Percentiles rank a stretch among this genome's conserved stretches.
phyloP scores from a whole-genome alignment of 2,113 vertebrate species.

The Xenotilapia longispinis region DNA sequence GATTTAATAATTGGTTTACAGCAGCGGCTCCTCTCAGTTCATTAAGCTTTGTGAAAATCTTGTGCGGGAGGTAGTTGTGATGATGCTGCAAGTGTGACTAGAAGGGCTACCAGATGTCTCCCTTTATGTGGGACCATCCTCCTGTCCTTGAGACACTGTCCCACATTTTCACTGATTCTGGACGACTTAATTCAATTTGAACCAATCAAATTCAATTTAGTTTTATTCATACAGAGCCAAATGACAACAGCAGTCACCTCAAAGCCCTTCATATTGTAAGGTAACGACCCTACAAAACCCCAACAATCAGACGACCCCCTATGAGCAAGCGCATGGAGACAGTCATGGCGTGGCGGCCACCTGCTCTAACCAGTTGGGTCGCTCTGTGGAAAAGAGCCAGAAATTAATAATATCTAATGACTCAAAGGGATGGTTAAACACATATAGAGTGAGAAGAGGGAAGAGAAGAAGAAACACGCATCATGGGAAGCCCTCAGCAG shows the following conservation, averaged over 20 bases:
- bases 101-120: background rate
- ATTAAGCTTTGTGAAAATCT: conserved; percentile 4
- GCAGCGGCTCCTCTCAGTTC: conserved; percentile 3
- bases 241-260: background rate
- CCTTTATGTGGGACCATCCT: background rate
- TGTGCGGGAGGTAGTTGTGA: background rate
- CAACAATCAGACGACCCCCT: background rate
- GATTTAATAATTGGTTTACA: background rate
- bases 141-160: background rate
- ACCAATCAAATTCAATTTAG: background rate
- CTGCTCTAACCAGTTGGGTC: background rate
- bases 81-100: background rate
- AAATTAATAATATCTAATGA: background rate
- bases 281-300: background rate
- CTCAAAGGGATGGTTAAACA: background rate
- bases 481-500: background rate
- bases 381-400: background rate
- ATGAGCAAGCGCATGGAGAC: background rate
- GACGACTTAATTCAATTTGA: background rate
- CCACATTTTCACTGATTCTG: background rate
- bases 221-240: background rate
- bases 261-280: background rate
- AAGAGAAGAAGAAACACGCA: background rate
- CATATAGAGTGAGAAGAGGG: background rate
- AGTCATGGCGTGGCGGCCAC: background rate